Conservation (phyloP, 2,113 vertebrate genomes). For the Chionis minor region DNA sequence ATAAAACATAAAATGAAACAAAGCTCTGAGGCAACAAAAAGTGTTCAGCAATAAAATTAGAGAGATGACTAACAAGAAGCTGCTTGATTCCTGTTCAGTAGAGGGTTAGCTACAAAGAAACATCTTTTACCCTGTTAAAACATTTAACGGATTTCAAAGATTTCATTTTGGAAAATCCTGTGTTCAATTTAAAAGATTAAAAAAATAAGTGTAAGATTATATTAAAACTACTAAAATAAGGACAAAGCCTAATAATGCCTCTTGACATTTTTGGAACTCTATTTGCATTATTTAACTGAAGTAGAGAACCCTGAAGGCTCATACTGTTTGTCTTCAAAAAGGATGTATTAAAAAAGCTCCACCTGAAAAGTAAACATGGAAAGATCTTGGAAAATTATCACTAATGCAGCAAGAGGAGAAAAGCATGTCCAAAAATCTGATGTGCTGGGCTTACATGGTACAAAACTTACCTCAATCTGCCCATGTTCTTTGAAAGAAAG, state of each 20-base stretch:
- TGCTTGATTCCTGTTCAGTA: background rate
- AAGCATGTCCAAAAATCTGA: background rate
- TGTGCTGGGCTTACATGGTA: background rate
- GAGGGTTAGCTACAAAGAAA: background rate
- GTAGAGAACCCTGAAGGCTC: background rate
- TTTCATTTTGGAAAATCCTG: background rate
- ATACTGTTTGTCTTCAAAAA: background rate
- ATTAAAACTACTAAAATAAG: background rate
- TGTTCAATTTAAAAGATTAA: background rate
- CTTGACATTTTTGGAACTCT: background rate
- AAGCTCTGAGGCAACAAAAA: background rate
- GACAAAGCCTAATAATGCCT: background rate
- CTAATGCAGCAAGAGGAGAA: background rate
- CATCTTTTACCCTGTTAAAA: background rate
- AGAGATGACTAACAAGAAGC: background rate
- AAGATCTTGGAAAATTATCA: background rate
- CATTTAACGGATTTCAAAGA: background rate
- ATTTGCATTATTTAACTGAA: background rate
- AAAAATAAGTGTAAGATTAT: background rate
- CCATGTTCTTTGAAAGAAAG: conserved; percentile 97
- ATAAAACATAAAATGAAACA: background rate
- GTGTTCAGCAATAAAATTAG: background rate
- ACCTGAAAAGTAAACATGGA: conserved; percentile 35
- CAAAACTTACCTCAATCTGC: conserved; percentile 88
- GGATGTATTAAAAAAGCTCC: conserved; percentile 9